A percentile compares a stretch with the other conserved stretches of the same genome.
phyloP scores from a whole-genome alignment of 1,140 invertebrate genomes.

The Stegodyphus mimosarum region DNA sequence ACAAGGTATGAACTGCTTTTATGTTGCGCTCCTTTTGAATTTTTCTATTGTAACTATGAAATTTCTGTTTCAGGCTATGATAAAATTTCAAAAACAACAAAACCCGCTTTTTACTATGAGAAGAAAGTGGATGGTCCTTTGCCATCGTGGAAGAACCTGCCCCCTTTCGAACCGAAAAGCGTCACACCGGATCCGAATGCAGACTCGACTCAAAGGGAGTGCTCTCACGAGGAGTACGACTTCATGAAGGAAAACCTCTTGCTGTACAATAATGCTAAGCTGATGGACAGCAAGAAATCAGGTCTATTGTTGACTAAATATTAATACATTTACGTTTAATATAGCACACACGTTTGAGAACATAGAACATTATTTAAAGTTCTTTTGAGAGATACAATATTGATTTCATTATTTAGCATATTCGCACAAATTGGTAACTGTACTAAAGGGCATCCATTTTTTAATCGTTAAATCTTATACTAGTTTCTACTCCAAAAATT shows the following conservation, averaged over 20 bases:
- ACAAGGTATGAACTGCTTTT: too few relatives aligned
- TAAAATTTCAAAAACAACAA: conserved; percentile 14
- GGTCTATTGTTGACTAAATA: neutral
- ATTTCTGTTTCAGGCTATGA: conserved; percentile 5
- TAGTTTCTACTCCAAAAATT: too few relatives aligned
- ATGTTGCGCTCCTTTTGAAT: too few relatives aligned
- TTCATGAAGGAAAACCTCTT: conserved; percentile 78
- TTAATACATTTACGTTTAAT: too few relatives aligned
- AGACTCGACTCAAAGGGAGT: conserved; percentile 59
- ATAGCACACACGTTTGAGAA: too few relatives aligned
- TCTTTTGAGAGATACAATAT: too few relatives aligned
- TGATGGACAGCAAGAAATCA: conserved; percentile 71
- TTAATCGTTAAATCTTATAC: too few relatives aligned
- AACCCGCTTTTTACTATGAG: conserved; percentile 17
- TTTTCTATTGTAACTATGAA: too few relatives aligned
- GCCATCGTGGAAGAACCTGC: conserved; percentile 27
- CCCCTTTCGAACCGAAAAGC: conserved; percentile 9
- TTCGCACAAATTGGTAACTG: too few relatives aligned
- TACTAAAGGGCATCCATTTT: too few relatives aligned
- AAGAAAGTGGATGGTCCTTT: conserved; percentile 15
- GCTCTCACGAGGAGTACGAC: conserved; percentile 64
- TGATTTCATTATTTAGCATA: too few relatives aligned
- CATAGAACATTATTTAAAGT: too few relatives aligned
- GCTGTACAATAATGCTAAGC: conserved; percentile 78
- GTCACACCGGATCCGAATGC: conserved; percentile 9